These are phyloP conservation scores for Zygogramma bicolorata DNA, from an alignment of 2,888 invertebrate genomes.

Conservation along the genomic window DNA sequence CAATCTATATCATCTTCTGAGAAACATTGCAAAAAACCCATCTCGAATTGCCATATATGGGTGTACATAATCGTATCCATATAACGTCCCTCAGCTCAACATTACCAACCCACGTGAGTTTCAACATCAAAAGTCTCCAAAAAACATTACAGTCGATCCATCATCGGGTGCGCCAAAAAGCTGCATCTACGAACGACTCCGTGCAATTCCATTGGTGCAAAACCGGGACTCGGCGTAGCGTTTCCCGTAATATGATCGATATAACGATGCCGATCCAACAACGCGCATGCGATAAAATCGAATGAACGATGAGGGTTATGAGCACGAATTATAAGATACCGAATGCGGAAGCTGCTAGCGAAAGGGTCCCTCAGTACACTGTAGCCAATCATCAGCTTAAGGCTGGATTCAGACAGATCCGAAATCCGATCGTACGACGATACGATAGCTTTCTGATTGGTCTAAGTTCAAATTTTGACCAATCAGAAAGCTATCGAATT, in stretches of 20 bases:
- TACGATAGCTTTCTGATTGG: too few species aligned
- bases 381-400: background rate
- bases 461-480: too few species aligned
- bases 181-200: background rate
- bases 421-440: too few species aligned
- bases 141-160: too few species aligned
- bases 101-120: too few species aligned
- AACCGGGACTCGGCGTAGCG: slow-evolving; percentile 6
- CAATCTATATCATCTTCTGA: too few species aligned
- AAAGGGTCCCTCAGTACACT: background rate
- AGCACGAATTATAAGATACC: background rate
- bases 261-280: background rate
- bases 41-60: too few species aligned
- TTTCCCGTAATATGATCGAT: background rate
- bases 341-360: background rate
- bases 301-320: background rate
- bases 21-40: too few species aligned
- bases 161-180: background rate
- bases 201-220: slow-evolving; percentile 15
- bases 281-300: background rate
- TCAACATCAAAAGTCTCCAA: too few species aligned
- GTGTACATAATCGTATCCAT: too few species aligned
- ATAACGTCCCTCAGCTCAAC: too few species aligned
- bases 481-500: too few species aligned
- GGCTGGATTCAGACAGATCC: background rate